These are phyloP conservation scores for Dermochelys coriacea DNA, from an alignment of 2,797 vertebrate species.

Conservation along the genomic window DNA sequence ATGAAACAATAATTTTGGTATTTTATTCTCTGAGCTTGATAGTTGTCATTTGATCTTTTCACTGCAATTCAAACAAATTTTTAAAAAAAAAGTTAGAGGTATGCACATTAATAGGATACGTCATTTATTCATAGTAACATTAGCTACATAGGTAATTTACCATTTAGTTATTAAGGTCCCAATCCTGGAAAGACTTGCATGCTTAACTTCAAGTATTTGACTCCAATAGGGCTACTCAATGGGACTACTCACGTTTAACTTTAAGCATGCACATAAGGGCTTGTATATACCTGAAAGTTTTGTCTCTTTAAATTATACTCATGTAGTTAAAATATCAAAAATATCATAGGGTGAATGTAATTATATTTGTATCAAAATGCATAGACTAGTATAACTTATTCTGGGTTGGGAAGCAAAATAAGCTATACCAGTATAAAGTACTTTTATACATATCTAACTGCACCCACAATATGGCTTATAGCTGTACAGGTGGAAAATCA, in stretches of 20 bases:
- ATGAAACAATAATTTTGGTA: not conserved
- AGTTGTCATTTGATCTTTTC: not conserved
- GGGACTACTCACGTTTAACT: not conserved
- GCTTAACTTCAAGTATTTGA: not conserved
- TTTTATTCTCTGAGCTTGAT: not conserved
- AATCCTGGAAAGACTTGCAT: not conserved
- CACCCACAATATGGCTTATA: not conserved
- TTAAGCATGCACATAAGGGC: not conserved
- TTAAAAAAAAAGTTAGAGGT: not conserved
- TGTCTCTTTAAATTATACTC: not conserved
- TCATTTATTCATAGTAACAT: fast-evolving
- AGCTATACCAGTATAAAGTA: not conserved
- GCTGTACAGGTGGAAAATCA: too few species aligned
- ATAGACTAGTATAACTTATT: not conserved
- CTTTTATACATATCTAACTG: not conserved
- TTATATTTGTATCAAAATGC: not conserved
- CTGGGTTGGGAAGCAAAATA: not conserved
- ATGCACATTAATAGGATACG: fast-evolving
- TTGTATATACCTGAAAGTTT: not conserved
- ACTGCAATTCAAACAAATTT: slow-evolving; percentile 41
- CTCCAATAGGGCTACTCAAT: not conserved
- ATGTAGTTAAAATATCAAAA: not conserved
- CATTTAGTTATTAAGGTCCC: not conserved
- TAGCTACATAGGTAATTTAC: fast-evolving
- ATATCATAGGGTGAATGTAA: not conserved